phyloP scores from a whole-genome alignment of 2,113 vertebrate genomes.

The Promerops cafer region DNA sequence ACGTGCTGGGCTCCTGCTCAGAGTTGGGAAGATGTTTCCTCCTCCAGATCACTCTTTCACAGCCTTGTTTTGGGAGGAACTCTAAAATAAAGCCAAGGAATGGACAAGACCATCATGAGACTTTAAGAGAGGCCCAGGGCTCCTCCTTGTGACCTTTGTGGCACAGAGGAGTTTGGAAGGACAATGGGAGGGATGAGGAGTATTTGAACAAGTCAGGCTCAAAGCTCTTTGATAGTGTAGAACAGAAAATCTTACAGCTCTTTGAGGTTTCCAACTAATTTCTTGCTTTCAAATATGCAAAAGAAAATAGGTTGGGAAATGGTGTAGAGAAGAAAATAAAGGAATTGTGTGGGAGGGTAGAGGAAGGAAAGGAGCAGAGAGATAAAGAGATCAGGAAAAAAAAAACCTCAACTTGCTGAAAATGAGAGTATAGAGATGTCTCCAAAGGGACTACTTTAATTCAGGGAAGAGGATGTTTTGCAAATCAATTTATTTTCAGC shows the following conservation, averaged over 20 bases:
- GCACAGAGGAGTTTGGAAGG: neutral
- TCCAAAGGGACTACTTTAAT: conserved; percentile 6
- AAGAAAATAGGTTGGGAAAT: neutral
- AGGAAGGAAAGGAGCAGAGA: neutral
- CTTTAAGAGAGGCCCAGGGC: neutral
- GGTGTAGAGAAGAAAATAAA: neutral
- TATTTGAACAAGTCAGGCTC: neutral
- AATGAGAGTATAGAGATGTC: neutral
- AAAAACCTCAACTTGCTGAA: neutral
- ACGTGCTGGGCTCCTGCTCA: neutral
- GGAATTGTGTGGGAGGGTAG: neutral
- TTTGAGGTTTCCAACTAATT: neutral
- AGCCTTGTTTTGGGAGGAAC: neutral
- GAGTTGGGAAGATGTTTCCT: neutral
- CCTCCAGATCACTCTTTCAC: rapidly evolving
- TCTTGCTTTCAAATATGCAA: neutral
- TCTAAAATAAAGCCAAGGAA: neutral
- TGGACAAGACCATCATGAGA: neutral
- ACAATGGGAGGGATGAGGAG: neutral
- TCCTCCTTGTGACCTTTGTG: neutral
- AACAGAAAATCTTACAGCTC: neutral
- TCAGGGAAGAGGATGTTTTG: neutral
- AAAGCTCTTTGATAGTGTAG: neutral
- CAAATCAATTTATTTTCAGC: neutral
- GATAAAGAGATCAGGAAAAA: neutral